phyloP scores from a whole-genome alignment of 64 coral and sea anemone species.

The Montipora efflorescens region DNA sequence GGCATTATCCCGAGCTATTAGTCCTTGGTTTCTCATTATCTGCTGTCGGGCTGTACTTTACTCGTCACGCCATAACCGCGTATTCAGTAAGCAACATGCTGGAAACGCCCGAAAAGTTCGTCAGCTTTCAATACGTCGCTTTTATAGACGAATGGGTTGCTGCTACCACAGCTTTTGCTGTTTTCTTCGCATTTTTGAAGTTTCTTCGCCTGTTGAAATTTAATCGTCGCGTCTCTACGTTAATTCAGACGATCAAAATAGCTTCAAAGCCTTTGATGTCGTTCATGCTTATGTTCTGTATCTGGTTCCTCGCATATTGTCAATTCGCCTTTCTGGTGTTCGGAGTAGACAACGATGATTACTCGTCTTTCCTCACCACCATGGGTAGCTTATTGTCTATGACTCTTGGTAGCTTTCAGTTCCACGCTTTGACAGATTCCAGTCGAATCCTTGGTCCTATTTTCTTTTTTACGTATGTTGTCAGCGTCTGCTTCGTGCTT shows the following conservation, averaged over 20 bases:
- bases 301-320: conserved; percentile 78
- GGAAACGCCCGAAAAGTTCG: conserved; percentile 40
- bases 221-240: conserved; percentile 78
- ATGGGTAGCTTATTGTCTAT: conserved; percentile 71
- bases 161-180: conserved; percentile 71
- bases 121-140: conserved; percentile 94
- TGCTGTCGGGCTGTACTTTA: conserved; percentile 86
- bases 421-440: conserved; percentile 29
- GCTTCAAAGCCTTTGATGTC: conserved; percentile 64
- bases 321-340: conserved; percentile 84
- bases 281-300: conserved; percentile 78
- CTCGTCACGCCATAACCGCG: conserved; percentile 70
- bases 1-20: conserved; percentile 87
- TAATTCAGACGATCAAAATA: conserved; percentile 68
- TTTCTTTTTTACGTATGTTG: conserved; percentile 81
- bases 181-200: conserved; percentile 92
- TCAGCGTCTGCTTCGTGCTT: conserved; percentile 71
- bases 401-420: conserved; percentile 86
- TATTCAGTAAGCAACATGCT: conserved; percentile 77
- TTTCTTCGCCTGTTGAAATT: conserved; percentile 86
- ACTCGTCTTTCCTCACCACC: conserved; percentile 69
- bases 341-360: conserved; percentile 48
- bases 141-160: conserved; percentile 93
- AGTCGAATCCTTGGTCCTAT: conserved; percentile 77
- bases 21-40: conserved; percentile 78